Evolutionary conservation across 2,888 invertebrate genomes (phyloP).

Genomic region (Caenorhabditis wallacei): DNA sequence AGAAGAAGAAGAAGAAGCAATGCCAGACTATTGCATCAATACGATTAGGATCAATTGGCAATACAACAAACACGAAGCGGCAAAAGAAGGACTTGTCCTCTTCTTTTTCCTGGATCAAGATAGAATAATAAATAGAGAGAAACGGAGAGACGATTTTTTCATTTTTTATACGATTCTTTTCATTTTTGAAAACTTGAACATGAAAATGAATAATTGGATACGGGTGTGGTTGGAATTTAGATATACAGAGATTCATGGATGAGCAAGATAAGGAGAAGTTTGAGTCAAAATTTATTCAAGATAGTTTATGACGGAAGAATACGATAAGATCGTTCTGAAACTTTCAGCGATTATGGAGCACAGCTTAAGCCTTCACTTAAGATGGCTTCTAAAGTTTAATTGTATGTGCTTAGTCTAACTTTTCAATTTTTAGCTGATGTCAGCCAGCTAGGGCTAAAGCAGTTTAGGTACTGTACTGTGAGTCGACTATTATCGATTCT

Average conservation of each 20-base stretch:
- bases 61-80: slow-evolving; percentile 58
- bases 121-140: slow-evolving; percentile 2
- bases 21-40: slow-evolving; percentile 61
- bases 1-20: slow-evolving; percentile 30
- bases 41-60: slow-evolving; percentile 56
- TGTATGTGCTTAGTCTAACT: too few species aligned
- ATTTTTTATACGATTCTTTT: slow-evolving; percentile 27
- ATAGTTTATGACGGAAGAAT: too few species aligned
- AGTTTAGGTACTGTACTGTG: too few species aligned
- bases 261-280: too few species aligned
- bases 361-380: too few species aligned
- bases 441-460: too few species aligned
- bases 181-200: slow-evolving; percentile 5
- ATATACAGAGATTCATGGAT: not conserved
- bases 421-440: too few species aligned
- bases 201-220: not conserved
- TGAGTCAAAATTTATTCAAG: too few species aligned
- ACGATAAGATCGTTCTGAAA: too few species aligned
- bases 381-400: too few species aligned
- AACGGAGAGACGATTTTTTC: not conserved
- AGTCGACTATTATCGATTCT: too few species aligned
- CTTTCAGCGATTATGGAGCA: too few species aligned
- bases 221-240: not conserved
- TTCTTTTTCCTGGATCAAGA: slow-evolving; percentile 48
- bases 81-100: slow-evolving; percentile 39